Conservation (phyloP, 2,113 vertebrate species). For the Junco hyemalis region DNA sequence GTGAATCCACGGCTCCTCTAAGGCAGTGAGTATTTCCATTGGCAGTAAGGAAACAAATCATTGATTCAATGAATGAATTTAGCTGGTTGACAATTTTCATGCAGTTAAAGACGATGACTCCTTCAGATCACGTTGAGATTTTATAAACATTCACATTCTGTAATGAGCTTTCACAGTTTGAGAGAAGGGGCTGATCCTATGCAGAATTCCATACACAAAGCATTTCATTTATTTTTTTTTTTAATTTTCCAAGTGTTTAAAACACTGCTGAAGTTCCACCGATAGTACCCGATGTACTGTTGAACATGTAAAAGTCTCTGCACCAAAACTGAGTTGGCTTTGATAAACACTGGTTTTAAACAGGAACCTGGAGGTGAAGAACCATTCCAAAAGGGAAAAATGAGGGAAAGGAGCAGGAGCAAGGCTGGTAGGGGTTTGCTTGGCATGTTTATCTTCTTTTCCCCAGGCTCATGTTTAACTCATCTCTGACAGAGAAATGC, state of each 20-base stretch:
- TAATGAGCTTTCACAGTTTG: constrained; percentile 77
- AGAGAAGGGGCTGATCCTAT: constrained; percentile 17
- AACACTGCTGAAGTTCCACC: constrained; percentile 12
- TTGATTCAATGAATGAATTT: constrained; percentile 35
- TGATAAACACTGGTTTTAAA: background rate
- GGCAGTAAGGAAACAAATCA: constrained; percentile 15
- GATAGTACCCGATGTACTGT: background rate
- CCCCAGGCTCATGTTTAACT: background rate
- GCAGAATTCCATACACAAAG: background rate
- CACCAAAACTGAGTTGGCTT: background rate
- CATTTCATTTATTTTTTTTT: background rate
- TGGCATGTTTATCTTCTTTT: background rate
- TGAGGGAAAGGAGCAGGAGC: background rate
- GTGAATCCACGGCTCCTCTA: background rate
- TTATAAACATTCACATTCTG: constrained; percentile 77
- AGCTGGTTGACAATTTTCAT: constrained; percentile 27
- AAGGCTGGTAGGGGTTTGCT: background rate
- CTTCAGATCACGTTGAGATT: constrained; percentile 65
- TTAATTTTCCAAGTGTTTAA: background rate
- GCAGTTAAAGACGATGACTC: constrained; percentile 46
- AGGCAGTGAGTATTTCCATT: background rate
- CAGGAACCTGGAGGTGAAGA: background rate
- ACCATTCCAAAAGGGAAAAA: background rate
- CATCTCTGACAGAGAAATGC: constrained; percentile 34
- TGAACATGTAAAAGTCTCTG: background rate